Evolutionary conservation across 2,113 vertebrate genomes (phyloP).

Genomic region (Morphnarchus princeps): DNA sequence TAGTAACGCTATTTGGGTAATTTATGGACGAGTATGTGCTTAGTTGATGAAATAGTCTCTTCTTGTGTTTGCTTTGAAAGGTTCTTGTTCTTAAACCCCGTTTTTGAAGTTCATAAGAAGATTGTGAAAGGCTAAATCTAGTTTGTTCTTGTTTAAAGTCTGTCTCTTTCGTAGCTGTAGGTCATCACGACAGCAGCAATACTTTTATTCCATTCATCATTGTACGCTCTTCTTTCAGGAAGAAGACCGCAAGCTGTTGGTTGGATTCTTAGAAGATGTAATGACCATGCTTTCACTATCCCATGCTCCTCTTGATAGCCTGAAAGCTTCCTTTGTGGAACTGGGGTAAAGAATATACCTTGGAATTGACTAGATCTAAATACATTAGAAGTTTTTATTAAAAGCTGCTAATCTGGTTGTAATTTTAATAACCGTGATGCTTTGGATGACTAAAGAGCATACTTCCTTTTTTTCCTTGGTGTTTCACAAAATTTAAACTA

Average conservation of each 20-base stretch:
- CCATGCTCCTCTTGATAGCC: slow-evolving; percentile 92
- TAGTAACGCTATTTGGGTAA: neutral
- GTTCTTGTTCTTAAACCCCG: neutral
- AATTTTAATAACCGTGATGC: neutral
- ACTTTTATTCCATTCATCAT: neutral
- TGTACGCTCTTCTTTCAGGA: slow-evolving; percentile 75
- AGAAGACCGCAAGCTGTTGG: slow-evolving; percentile 94
- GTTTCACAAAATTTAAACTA: neutral
- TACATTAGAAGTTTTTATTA: neutral
- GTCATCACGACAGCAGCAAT: neutral
- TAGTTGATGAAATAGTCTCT: neutral
- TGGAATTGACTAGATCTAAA: neutral
- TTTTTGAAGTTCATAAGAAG: neutral
- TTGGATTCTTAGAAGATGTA: slow-evolving; percentile 97
- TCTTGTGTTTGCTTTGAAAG: neutral
- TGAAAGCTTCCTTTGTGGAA: slow-evolving; percentile 98
- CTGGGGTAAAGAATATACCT: slow-evolving; percentile 80
- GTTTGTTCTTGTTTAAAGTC: neutral
- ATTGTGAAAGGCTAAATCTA: neutral
- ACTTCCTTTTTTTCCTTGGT: neutral
- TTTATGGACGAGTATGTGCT: neutral
- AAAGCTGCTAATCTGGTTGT: neutral
- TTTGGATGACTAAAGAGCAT: neutral
- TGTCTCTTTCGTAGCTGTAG: neutral
- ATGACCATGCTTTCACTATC: slow-evolving; percentile 97